phyloP scores from a whole-genome alignment of 2,797 vertebrate genomes.

The Manis crassicaudata region DNA sequence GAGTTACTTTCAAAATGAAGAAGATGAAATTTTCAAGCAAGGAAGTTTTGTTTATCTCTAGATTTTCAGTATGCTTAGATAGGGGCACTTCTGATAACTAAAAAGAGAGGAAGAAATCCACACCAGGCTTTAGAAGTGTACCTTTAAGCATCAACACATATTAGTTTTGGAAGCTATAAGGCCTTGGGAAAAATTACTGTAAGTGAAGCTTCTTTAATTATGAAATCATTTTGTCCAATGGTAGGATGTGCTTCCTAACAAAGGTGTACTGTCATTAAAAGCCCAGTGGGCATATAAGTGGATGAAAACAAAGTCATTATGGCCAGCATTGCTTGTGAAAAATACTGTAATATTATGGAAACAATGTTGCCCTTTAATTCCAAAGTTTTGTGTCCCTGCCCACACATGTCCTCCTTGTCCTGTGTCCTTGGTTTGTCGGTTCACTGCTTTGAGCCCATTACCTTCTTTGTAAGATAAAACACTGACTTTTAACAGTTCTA shows the following conservation, averaged over 20 bases:
- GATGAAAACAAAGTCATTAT: neutral
- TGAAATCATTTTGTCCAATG: neutral
- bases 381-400: neutral
- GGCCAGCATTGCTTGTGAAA: neutral
- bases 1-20: constrained; percentile 4
- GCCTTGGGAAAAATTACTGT: neutral
- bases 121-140: neutral
- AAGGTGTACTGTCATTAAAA: neutral
- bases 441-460: neutral
- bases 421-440: neutral
- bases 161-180: neutral
- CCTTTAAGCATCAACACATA: neutral
- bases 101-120: neutral
- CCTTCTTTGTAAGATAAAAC: constrained; percentile 3
- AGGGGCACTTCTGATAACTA: neutral
- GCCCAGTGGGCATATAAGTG: neutral
- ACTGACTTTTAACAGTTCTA: neutral
- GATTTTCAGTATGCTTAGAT: neutral
- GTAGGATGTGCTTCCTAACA: neutral
- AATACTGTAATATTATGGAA: neutral
- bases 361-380: neutral
- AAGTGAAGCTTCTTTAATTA: neutral
- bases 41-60: neutral
- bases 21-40: neutral
- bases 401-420: neutral